Evolutionary conservation across 2,113 vertebrate species (phyloP).

Genomic region (Malurus melanocephalus): DNA sequence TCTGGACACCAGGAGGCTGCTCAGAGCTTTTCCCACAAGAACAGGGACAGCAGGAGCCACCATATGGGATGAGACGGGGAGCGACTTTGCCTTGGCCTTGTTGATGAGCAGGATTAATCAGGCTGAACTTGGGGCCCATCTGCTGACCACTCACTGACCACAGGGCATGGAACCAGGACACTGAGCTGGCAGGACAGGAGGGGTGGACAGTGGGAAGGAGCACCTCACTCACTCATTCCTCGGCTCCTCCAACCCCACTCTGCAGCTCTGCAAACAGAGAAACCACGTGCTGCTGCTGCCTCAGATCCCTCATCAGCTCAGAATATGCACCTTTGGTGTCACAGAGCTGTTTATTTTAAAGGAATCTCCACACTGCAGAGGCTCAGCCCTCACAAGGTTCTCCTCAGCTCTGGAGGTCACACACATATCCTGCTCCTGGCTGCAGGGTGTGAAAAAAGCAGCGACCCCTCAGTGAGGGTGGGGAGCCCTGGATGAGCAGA

Average conservation of each 20-base stretch:
- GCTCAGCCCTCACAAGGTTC: background rate
- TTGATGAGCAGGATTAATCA: constrained; percentile 16
- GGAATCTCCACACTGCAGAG: background rate
- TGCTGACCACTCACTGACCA: background rate
- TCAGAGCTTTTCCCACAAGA: constrained; percentile 10
- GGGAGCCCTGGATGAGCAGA: background rate
- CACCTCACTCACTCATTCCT: background rate
- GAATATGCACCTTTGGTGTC: background rate
- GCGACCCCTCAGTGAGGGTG: rapidly evolving
- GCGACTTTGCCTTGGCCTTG: constrained; percentile 10
- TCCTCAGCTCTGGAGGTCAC: background rate
- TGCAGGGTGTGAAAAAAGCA: background rate
- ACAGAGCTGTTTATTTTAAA: background rate
- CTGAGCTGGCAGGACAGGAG: background rate
- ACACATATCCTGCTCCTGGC: background rate
- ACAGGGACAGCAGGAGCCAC: constrained; percentile 30
- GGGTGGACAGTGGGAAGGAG: background rate
- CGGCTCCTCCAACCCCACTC: background rate
- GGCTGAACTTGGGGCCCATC: constrained; percentile 19
- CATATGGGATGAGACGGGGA: constrained; percentile 32
- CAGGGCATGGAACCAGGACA: background rate
- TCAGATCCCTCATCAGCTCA: background rate
- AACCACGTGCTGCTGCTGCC: background rate
- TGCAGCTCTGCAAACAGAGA: background rate
- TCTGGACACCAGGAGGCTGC: background rate